Conservation (phyloP, 2,888 invertebrate genomes). For the Drosophila recens region DNA sequence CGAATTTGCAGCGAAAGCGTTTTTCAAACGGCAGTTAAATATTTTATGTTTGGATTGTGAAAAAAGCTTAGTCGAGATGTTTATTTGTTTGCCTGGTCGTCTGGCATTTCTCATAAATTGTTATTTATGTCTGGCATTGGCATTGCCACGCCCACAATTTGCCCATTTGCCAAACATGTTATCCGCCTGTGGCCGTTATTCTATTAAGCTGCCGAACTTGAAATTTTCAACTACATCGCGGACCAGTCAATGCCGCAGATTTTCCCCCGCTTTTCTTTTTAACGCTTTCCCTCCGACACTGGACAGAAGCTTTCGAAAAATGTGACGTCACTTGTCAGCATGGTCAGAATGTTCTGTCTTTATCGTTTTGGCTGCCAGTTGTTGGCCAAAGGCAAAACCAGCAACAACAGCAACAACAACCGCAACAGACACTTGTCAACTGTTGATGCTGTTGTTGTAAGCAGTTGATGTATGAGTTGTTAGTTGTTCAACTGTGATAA, state of each 20-base stretch:
- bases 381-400: constrained; percentile 4
- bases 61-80: constrained; percentile 41
- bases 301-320: constrained; percentile 6
- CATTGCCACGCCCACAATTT: constrained; percentile 30
- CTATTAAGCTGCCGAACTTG: constrained; percentile 55
- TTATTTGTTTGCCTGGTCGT: constrained; percentile 62
- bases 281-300: neutral
- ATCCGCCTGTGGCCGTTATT: constrained; percentile 38
- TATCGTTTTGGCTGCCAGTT: constrained; percentile 22
- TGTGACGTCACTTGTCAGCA: constrained; percentile 44
- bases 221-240: constrained; percentile 44
- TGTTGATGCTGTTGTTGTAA: constrained; percentile 31
- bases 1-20: constrained; percentile 14
- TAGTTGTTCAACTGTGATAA: neutral
- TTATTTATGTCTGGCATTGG: constrained; percentile 62
- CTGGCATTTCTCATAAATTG: constrained; percentile 64
- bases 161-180: constrained; percentile 24
- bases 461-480: constrained; percentile 10
- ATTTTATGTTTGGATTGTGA: constrained; percentile 49
- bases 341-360: neutral
- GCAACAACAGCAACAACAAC: constrained; percentile 30
- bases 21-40: constrained; percentile 47
- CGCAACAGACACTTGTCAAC: constrained; percentile 57
- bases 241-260: constrained; percentile 32
- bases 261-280: constrained; percentile 4